Conservation (phyloP, 2,113 vertebrate species). For the Chionomys nivalis region DNA sequence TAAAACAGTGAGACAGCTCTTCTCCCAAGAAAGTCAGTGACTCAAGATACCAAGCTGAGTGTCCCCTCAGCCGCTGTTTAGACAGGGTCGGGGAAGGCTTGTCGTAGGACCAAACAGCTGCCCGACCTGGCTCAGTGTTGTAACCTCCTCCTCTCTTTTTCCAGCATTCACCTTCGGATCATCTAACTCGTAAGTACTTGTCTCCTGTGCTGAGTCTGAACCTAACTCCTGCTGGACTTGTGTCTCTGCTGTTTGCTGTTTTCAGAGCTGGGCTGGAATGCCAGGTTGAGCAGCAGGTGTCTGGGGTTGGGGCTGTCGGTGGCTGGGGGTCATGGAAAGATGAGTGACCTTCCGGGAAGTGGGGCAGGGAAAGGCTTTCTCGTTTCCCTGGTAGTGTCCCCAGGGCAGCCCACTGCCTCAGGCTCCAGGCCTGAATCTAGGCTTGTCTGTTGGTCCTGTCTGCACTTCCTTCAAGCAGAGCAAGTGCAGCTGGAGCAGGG, state of each 20-base stretch:
- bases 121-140: background rate
- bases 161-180: conserved; percentile 88
- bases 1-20: background rate
- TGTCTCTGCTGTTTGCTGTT: background rate
- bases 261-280: background rate
- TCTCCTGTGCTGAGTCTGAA: background rate
- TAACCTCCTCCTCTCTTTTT: conserved; percentile 59
- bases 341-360: background rate
- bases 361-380: background rate
- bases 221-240: background rate
- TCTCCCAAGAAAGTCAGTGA: background rate
- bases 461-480: background rate
- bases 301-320: background rate
- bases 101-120: accelerated
- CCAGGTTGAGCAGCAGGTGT: background rate
- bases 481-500: background rate
- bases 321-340: background rate
- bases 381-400: background rate
- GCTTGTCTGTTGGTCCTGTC: background rate
- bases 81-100: background rate
- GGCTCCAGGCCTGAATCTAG: background rate
- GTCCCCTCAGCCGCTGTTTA: too few relatives aligned
- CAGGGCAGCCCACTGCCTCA: background rate
- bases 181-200: conserved; percentile 86
- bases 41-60: background rate